These are phyloP conservation scores for Malacosoma neustria DNA, from an alignment of 2,888 invertebrate species.

Conservation along the genomic window DNA sequence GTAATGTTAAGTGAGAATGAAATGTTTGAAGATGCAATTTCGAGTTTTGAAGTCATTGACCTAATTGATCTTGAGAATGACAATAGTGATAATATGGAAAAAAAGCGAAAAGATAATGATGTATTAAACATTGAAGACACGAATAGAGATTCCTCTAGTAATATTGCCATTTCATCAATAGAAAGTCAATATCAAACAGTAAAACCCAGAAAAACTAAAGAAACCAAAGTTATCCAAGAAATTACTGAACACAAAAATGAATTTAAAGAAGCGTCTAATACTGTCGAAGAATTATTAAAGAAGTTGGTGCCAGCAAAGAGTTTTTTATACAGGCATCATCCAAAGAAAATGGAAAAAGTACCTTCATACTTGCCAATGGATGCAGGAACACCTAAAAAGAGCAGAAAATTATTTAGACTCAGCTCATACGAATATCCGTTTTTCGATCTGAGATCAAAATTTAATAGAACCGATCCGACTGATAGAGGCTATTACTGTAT, in stretches of 20 bases:
- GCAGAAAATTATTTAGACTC: conserved; percentile 43
- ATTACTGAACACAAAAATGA: conserved; percentile 20
- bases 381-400: conserved; percentile 34
- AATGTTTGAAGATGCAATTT: background rate
- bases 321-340: conserved; percentile 57
- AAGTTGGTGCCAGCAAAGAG: conserved; percentile 59
- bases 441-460: conserved; percentile 43
- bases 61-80: conserved; percentile 3
- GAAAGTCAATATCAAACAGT: conserved; percentile 60
- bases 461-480: conserved; percentile 32
- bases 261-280: conserved; percentile 19
- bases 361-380: conserved; percentile 65
- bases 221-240: conserved; percentile 6
- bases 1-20: background rate
- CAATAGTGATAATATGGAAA: background rate
- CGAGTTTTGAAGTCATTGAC: conserved; percentile 5
- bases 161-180: conserved; percentile 12
- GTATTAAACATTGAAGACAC: conserved; percentile 1
- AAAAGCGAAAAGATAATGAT: background rate
- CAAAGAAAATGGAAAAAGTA: conserved; percentile 29
- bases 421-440: conserved; percentile 59
- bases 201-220: conserved; percentile 21
- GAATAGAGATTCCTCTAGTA: conserved; percentile 6
- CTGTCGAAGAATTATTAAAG: conserved; percentile 53
- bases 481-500: conserved; percentile 61